Base-by-base conservation (phyloP, 1,140 invertebrate species). In the Zophobas atratus region DNA sequence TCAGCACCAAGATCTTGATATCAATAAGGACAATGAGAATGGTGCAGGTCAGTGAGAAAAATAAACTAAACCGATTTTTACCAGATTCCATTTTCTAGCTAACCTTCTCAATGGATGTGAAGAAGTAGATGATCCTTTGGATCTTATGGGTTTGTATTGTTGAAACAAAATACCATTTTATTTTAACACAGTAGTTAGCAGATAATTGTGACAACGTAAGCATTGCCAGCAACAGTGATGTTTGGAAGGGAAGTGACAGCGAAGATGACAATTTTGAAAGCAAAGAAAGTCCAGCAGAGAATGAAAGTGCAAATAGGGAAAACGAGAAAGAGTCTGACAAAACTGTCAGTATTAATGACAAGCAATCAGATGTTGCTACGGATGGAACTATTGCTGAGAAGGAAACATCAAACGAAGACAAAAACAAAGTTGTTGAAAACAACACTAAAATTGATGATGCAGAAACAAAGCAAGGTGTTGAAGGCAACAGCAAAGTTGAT, bases 161-260 rank as follows among this genome's bases (percentile, higher is more conserved):
- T 55, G 8, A 57, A 60, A 36, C 35, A 60, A 38, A 33, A 32
- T 3, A 36, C 1, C 38, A 43, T 43, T 67, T 67, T 20, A 67
- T 43, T 67, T 67, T 51, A 46, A 4, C 6, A 1, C 20, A 67
- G 35, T 34, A 35, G 55, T 3, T 41, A 67, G 35, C 55, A 35
- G 55, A 63, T 41, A 36, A 38, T 6, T 63, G 39, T 56, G 71
- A 56, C 8, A 46, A 70, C 51, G 49, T 6, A 4, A 73, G 35
- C 49, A 36, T 53, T 72, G 51, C 49, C 35, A 56, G 55, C 39
- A 73, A 73, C 36, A 73, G 71, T 73, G 71, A 73, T 73, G 51
- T 73, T 1, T 73, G 71, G 71, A 73, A 73, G 56, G 49, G 71
- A 2, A 73, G 49, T 73, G 71, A 73, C 33, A 73, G 49, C 6